Percentiles rank a stretch among this genome's conserved stretches.
These are phyloP conservation scores for Rhynchomys soricoides DNA, from an alignment of 2,113 vertebrate species.

Conservation along the genomic window DNA sequence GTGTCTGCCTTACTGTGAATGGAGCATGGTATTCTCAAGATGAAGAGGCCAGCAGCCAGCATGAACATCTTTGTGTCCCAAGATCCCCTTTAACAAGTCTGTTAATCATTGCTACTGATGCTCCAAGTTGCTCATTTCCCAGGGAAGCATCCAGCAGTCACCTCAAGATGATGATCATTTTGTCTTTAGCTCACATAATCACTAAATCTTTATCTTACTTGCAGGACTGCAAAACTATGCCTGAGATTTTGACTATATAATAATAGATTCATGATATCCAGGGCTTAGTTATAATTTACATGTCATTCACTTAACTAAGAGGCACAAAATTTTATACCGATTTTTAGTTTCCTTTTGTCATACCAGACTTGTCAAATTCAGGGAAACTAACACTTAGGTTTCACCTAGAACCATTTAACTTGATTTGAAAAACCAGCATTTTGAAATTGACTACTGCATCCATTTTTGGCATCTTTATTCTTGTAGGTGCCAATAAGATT, in stretches of 20 bases:
- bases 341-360: slow-evolving; percentile 74
- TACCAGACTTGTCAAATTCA: slow-evolving; percentile 72
- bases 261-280: slow-evolving; percentile 75
- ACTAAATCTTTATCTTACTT: slow-evolving; percentile 52
- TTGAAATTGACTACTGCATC: slow-evolving; percentile 25
- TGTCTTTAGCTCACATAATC: slow-evolving; percentile 67
- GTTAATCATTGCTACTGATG: slow-evolving; percentile 5
- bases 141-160: slow-evolving; percentile 62
- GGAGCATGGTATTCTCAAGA: neutral
- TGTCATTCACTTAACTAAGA: slow-evolving; percentile 77
- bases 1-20: neutral
- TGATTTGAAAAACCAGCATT: slow-evolving; percentile 68
- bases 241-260: slow-evolving; percentile 80
- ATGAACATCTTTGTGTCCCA: slow-evolving; percentile 50
- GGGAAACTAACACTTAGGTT: slow-evolving; percentile 74
- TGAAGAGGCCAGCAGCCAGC: neutral
- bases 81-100: slow-evolving; percentile 44
- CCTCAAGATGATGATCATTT: slow-evolving; percentile 70
- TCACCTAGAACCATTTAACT: slow-evolving; percentile 60
- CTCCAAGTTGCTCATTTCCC: slow-evolving; percentile 52
- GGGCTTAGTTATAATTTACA: slow-evolving; percentile 76
- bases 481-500: neutral
- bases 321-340: slow-evolving; percentile 64
- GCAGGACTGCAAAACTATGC: slow-evolving; percentile 52
- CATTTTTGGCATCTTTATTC: slow-evolving; percentile 19